Base-by-base conservation (phyloP, 2,797 vertebrate genomes). In the Epinephelus awoara region DNA sequence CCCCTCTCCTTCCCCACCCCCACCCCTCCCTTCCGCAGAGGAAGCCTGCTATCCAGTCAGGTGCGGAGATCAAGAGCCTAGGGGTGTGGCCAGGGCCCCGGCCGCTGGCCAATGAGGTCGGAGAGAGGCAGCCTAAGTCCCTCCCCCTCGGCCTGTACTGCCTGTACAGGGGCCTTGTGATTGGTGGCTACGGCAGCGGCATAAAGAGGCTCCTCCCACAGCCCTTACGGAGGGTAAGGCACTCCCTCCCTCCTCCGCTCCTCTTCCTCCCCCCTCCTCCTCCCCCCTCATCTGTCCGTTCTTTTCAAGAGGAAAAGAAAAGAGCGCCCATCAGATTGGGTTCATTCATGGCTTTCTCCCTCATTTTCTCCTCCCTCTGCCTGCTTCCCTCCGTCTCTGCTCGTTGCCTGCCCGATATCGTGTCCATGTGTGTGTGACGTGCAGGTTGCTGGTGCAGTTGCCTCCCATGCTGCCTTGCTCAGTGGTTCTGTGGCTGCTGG, bases 161-260 rank as follows among this genome's bases (percentile, higher is more conserved):
- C 93, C 93, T 96, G 90, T 96, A 95, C 94, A 95, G 95, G 91
- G 94, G 95, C 95, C 89, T 95, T 93, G 94, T 95, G 93, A 94
- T 94, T 92, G 92, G 93, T 85, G 94, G 94, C 92, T 94, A 93
- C 94, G 77, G 94, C 93, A 91, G 93, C 92, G 88, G 93, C 93
- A 94, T 95, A 93, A 96, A 95, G 94, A 94, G 92, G 91, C 93
- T 95, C 88, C 92, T 95, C 89, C 95, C 95, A 79, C 93, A 91
- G 88, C 92, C 93, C 85, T 88, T 95, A 88, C 93, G 93, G 93
- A 95, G 95, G 95, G 95, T 96, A 96, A 96, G 95, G 93, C 94
- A 92, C 88, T 90, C 89, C 94, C 91, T 88, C 89, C 90, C 84
- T 83, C 90, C 87, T 57, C 79, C 18, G 42, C 83, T 74, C 75